Conservation (phyloP, 2,797 vertebrate species). For the Anguilla marmorata region DNA sequence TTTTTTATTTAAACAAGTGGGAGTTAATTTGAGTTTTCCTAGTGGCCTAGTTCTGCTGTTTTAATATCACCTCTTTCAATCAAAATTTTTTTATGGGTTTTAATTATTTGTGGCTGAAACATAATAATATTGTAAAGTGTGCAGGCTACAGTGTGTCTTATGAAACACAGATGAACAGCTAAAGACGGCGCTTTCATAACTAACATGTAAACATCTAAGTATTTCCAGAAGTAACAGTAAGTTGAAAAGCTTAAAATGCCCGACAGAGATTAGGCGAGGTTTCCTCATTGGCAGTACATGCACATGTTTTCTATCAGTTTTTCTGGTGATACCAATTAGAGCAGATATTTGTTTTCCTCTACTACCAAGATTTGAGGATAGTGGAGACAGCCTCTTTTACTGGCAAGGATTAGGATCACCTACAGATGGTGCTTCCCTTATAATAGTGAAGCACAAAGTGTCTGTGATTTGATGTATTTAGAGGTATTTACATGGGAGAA, state of each 20-base stretch:
- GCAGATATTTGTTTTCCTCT: slow-evolving; percentile 11
- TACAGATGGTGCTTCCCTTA: background rate
- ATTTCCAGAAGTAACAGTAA: slow-evolving; percentile 23
- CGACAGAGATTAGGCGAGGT: background rate
- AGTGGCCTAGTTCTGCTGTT: slow-evolving; percentile 29
- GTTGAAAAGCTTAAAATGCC: background rate
- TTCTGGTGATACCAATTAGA: slow-evolving; percentile 9
- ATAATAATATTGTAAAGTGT: slow-evolving; percentile 21
- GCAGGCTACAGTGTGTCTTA: background rate
- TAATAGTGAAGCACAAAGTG: background rate
- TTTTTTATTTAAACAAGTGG: slow-evolving; percentile 36
- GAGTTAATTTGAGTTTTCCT: slow-evolving; percentile 5
- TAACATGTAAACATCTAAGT: background rate
- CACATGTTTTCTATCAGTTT: slow-evolving; percentile 22
- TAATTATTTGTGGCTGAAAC: slow-evolving; percentile 22
- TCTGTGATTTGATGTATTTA: slow-evolving; percentile 1
- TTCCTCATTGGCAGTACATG: slow-evolving; percentile 14
- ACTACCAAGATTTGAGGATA: background rate
- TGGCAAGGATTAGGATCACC: background rate
- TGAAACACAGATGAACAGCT: slow-evolving; percentile 20
- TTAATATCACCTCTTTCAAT: slow-evolving; percentile 23
- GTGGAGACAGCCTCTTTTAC: slow-evolving; percentile 10
- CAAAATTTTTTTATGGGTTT: background rate
- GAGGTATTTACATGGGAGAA: background rate
- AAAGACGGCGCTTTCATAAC: background rate